Conservation (phyloP, 2,797 vertebrate genomes). For the Peromyscus attwateri region DNA sequence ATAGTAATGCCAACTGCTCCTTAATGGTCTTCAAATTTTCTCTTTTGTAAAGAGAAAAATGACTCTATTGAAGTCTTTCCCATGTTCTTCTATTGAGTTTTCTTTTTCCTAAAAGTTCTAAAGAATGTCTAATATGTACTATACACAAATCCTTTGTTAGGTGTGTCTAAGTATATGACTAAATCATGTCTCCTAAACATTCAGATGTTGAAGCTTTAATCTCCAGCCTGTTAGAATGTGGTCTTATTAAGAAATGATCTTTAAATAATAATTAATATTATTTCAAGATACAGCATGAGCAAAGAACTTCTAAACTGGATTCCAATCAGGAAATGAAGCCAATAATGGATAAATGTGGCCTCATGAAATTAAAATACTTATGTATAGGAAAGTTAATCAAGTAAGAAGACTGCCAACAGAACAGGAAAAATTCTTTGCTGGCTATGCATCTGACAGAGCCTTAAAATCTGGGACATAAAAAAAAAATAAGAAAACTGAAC, state of each 20-base stretch:
- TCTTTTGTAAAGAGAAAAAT: constrained; percentile 3
- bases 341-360: not conserved
- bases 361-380: not conserved
- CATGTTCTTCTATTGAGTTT: not conserved
- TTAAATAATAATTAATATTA: not conserved
- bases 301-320: not conserved
- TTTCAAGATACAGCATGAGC: not conserved
- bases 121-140: not conserved
- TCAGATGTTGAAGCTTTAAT: not conserved
- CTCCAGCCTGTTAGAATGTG: not conserved
- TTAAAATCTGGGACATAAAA: not conserved
- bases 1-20: not conserved
- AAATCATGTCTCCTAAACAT: not conserved
- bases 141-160: not conserved
- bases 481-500: not conserved
- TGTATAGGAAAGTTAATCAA: not conserved
- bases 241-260: not conserved
- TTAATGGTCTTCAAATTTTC: not conserved
- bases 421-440: not conserved
- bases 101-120: not conserved
- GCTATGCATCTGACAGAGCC: not conserved
- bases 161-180: not conserved
- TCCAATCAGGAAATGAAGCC: not conserved
- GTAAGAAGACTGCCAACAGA: not conserved
- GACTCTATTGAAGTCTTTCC: not conserved